These are phyloP conservation scores for Amblyjoppa proteus DNA, from an alignment of 2,888 invertebrate species.

Conservation along the genomic window DNA sequence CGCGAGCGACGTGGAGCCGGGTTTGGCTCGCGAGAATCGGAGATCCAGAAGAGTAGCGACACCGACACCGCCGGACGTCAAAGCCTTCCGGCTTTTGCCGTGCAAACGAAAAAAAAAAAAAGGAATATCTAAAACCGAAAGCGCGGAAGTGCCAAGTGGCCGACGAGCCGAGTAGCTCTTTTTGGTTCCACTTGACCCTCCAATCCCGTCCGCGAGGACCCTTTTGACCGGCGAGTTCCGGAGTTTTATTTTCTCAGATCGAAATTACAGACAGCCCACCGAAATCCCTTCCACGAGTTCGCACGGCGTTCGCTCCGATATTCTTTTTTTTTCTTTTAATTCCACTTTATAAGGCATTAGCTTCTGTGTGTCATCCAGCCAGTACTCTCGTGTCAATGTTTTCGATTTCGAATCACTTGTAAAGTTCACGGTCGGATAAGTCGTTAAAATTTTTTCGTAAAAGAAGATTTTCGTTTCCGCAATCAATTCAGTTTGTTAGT, in stretches of 20 bases:
- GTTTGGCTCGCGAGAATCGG: constrained; percentile 52
- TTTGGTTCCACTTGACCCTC: constrained; percentile 46
- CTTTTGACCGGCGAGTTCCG: constrained; percentile 1
- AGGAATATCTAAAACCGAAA: constrained; percentile 4
- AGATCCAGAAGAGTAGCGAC: constrained; percentile 57
- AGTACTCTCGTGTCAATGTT: no score
- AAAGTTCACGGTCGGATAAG: no score
- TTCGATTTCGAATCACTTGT: no score
- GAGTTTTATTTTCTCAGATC: constrained; percentile 33
- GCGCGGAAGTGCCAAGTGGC: constrained; percentile 48
- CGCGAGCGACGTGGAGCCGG: constrained; percentile 24
- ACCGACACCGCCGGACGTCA: constrained; percentile 56
- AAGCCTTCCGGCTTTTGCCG: constrained; percentile 63
- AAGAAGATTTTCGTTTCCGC: no score
- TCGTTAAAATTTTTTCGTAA: no score
- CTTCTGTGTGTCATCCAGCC: no score
- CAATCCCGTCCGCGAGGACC: constrained; percentile 31
- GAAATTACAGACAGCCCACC: constrained; percentile 37
- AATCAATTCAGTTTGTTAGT: no score
- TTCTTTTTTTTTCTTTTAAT: no score
- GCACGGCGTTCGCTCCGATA: no score
- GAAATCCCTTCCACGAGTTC: no score
- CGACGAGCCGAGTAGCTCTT: constrained; percentile 49
- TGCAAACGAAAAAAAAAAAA: constrained; percentile 63
- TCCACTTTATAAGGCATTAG: no score